Base-by-base conservation (phyloP, 2,113 vertebrate genomes). In the Psilopogon haemacephalus region DNA sequence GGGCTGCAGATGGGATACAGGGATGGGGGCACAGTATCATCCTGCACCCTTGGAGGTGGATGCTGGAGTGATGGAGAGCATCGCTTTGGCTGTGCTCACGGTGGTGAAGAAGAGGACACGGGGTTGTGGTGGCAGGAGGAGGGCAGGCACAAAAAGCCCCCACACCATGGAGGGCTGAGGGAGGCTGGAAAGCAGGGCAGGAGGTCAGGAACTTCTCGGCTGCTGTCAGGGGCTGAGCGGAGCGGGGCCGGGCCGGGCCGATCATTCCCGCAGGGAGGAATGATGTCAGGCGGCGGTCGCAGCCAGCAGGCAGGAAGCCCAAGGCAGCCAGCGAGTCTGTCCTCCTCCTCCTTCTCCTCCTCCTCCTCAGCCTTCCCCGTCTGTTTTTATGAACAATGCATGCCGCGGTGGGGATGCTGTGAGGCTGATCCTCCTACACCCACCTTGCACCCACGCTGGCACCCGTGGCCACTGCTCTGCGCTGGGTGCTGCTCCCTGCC, bases 261-360 rank as follows among this genome's bases (percentile, higher is more conserved):
- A 58, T 76, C 65, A 55, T 90, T 92, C 86, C 84, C 93, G 62
- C 19, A 1, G 1, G 67, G n/a, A 76, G 44, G 59, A 48, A 17
- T 83, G 93, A 96, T 91, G 94, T 94, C 95, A 94, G 84, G 74
- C n/a, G 0, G 71, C 2, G 1, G 81, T 46, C 0, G 1, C 6
- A 8, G 71, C 78, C 28, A 8, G 78, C 67, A 90, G 91, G 95
- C 95, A 96, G 96, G 96, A 96, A 96, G 75, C 94, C 72, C 20
- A 1, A 79, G 0, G 87, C 82, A 96, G 96, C 89, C 95, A 83
- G 78, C 1, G 30, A 94, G 96, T 96, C 96, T 96, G 95, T 95
- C 95, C 78, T 95, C 38, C 80, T 48, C 46, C 46, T 46, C 46
- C 15, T 44, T 15, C 42, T 44, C 44, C 46, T 48, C 42, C 44